Evolutionary conservation across 2,113 vertebrate species (phyloP), one percentile per base, ranked within the genome.

Genomic region (Psilopsiagon aurifrons): DNA sequence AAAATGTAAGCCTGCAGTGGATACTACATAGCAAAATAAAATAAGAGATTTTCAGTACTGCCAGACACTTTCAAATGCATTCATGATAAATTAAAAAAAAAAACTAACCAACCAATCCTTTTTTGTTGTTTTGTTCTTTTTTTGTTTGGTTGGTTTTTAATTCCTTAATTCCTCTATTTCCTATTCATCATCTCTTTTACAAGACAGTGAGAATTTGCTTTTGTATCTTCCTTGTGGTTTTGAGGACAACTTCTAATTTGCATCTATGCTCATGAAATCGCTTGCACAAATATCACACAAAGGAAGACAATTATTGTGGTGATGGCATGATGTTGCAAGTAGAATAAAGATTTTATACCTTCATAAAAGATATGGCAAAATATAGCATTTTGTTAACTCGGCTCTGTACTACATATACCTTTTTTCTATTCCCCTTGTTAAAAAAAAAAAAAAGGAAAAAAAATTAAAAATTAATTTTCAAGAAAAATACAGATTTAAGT

Each of bases 321-420:
- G 6, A 80, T 28, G 31, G 12, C 9, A 5, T 24, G 82, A 64
- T 25, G 4, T 22, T 67, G 4, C 13, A 52, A 59, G 4, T 8
- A 44, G 5, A 62, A 79, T 16, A 2, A 37, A 41, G 3, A 9
- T 54, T 80, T 77, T 64, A 23, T 20, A 63, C 2, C 17, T 79
- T 3, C 6, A 28, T 9, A 60, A 7, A 24, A 55, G 13, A 4
- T 3, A 17, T 28, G 12, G 25, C 6, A 31, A 57, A 86, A 68
- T 4, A 19, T 0, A 64, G 19, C 1, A 2, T 74, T 81, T 44
- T 73, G 1, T 69, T 25, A 41, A 1, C 0, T 3, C 7, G 46
- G 4, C 1, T 60, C 10, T 77, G 18, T 4, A 24, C 43, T 47
- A 33, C 11, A 47, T 3, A 7, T 37, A 14, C 7, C 29, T 64